phyloP scores from a whole-genome alignment of 2,113 vertebrate genomes.

The Nycticebus coucang region DNA sequence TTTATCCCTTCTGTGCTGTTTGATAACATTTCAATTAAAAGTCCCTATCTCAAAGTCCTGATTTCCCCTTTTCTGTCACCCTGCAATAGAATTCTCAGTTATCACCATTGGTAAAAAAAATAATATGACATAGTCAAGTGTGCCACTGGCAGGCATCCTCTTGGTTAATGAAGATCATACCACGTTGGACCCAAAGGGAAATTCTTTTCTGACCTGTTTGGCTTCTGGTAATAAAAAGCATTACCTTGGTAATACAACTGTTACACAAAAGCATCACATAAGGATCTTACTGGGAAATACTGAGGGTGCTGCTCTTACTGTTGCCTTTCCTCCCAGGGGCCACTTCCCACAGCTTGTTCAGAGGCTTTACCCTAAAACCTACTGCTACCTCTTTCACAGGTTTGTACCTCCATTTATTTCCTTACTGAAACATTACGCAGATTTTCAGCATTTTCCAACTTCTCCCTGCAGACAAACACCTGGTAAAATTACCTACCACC shows the following conservation, averaged over 20 bases:
- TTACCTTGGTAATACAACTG: not conserved
- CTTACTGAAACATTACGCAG: not conserved
- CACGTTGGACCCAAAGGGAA: conserved; percentile 10
- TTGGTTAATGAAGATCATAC: conserved; percentile 45
- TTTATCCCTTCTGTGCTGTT: conserved; percentile 3
- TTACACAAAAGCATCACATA: conserved; percentile 24
- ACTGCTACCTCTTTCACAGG: not conserved
- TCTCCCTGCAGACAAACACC: conserved; percentile 42
- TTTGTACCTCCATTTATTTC: conserved; percentile 39
- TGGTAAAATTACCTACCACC: not conserved
- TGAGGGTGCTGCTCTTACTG: not conserved
- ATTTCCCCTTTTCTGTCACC: conserved; percentile 3
- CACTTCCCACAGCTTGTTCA: conserved; percentile 6
- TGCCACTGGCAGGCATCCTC: not conserved
- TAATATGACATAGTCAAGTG: not conserved
- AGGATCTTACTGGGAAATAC: conserved; percentile 41
- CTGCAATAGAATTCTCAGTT: conserved; percentile 22
- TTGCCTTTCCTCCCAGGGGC: not conserved
- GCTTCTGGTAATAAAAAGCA: conserved; percentile 22
- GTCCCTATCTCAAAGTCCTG: conserved; percentile 10
- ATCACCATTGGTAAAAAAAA: not conserved
- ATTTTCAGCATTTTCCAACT: conserved; percentile 5
- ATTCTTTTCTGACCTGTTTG: conserved; percentile 17
- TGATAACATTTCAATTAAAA: conserved; percentile 38
- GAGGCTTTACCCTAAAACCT: not conserved